Evolutionary conservation across 2,797 vertebrate genomes (phyloP).

Genomic region (Spinus olivaceus): DNA sequence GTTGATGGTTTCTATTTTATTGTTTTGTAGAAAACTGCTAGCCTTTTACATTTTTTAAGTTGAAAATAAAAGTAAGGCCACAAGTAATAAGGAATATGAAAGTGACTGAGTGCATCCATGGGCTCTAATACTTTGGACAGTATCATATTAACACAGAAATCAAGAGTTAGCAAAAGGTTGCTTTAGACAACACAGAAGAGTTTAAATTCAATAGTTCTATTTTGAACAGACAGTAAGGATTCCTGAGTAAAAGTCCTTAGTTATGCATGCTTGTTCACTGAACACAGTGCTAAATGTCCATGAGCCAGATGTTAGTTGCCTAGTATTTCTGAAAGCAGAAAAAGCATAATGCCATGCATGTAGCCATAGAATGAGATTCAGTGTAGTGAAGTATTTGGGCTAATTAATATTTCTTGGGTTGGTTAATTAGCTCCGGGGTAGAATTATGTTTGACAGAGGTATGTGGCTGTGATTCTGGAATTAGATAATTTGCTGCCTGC

Average conservation of each 20-base stretch:
- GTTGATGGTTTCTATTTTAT: neutral
- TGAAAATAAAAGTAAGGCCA: neutral
- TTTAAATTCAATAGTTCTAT: neutral
- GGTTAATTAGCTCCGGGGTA: neutral
- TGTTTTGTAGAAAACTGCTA: neutral
- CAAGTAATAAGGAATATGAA: neutral
- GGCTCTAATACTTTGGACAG: neutral
- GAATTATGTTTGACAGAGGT: neutral
- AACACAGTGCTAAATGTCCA: neutral
- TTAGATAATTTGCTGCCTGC: neutral
- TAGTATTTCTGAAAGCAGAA: neutral
- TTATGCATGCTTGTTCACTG: fast-evolving
- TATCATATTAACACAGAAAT: neutral
- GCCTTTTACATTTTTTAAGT: neutral
- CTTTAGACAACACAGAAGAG: neutral
- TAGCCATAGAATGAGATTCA: neutral
- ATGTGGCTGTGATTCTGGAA: neutral
- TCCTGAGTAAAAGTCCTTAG: neutral
- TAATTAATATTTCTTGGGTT: neutral
- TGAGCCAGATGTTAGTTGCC: neutral
- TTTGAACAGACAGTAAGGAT: neutral
- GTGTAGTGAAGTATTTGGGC: neutral
- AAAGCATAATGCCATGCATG: neutral
- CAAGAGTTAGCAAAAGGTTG: neutral
- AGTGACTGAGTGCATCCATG: neutral